phyloP scores from a whole-genome alignment of 2,888 invertebrate species.

The Drosophila diplacantha region DNA sequence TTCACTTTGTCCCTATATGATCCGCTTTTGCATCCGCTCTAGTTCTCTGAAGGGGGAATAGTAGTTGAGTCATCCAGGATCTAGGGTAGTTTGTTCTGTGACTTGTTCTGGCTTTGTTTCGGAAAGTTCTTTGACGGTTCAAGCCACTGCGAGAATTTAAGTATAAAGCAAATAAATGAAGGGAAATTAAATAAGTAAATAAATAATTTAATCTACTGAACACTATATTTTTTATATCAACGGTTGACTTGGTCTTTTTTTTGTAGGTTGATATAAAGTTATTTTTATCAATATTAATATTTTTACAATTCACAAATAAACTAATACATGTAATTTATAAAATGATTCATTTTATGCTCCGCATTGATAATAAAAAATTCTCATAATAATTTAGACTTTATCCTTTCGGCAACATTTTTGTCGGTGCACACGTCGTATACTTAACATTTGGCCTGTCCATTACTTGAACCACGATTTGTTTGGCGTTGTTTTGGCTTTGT shows the following conservation, averaged over 20 bases:
- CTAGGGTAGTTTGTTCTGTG: slow-evolving; percentile 5
- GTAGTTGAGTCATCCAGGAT: slow-evolving; percentile 36
- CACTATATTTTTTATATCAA: not conserved
- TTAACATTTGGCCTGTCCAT: slow-evolving; percentile 4
- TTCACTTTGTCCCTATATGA: slow-evolving; percentile 40
- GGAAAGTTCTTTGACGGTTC: not conserved
- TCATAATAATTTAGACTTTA: too few relatives aligned
- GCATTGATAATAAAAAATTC: not conserved
- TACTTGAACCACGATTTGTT: slow-evolving; percentile 5
- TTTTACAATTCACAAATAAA: not conserved
- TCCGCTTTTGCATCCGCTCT: slow-evolving; percentile 39
- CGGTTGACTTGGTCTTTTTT: too few relatives aligned
- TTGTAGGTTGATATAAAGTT: too few relatives aligned
- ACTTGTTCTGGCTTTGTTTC: not conserved
- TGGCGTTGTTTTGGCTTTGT: slow-evolving; percentile 8
- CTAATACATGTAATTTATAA: not conserved
- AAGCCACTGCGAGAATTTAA: slow-evolving; percentile 3
- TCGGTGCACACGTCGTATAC: slow-evolving; percentile 22
- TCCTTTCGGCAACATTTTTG: not conserved
- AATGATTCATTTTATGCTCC: not conserved
- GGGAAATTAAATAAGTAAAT: not conserved
- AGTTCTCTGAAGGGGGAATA: not conserved
- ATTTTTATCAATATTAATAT: not conserved
- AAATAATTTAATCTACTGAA: not conserved
- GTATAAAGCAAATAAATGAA: not conserved